Conservation (phyloP, 2,113 vertebrate genomes). For the Plotosus lineatus region DNA sequence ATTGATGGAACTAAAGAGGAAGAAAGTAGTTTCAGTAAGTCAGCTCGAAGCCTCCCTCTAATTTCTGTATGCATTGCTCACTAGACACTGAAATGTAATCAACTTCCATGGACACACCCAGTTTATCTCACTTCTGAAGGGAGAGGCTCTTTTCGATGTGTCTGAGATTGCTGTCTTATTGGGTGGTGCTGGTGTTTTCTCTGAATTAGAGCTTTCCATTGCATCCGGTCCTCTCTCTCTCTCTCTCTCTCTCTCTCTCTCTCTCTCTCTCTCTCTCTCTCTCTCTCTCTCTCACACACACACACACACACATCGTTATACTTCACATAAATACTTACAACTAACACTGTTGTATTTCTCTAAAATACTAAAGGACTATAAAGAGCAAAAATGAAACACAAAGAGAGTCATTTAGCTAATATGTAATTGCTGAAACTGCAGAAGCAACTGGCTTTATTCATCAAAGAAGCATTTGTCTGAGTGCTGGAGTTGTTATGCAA, state of each 20-base stretch:
- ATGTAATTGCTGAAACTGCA: not conserved
- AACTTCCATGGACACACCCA: not conserved
- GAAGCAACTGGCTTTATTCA: not conserved
- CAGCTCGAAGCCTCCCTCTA: slow-evolving; percentile 21
- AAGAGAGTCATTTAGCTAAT: not conserved
- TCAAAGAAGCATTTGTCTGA: not conserved
- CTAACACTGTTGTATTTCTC: not conserved
- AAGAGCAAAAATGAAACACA: not conserved
- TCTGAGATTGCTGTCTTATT: not conserved
- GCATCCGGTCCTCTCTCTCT: not conserved
- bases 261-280: not conserved
- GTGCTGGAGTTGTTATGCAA: not conserved
- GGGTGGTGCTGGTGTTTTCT: slow-evolving; percentile 17
- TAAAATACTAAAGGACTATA: not conserved
- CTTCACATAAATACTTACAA: not conserved
- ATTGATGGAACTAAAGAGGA: slow-evolving; percentile 99
- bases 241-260: not conserved
- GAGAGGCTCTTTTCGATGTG: not conserved
- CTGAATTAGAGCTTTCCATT: slow-evolving; percentile 10
- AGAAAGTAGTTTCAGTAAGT: slow-evolving; percentile 97
- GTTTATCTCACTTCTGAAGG: not conserved
- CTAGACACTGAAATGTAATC: not conserved
- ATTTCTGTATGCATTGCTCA: not conserved
- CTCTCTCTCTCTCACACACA: not conserved
- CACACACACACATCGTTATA: not conserved